Conservation (phyloP, 2,888 invertebrate genomes). For the Morpho helenor region DNA sequence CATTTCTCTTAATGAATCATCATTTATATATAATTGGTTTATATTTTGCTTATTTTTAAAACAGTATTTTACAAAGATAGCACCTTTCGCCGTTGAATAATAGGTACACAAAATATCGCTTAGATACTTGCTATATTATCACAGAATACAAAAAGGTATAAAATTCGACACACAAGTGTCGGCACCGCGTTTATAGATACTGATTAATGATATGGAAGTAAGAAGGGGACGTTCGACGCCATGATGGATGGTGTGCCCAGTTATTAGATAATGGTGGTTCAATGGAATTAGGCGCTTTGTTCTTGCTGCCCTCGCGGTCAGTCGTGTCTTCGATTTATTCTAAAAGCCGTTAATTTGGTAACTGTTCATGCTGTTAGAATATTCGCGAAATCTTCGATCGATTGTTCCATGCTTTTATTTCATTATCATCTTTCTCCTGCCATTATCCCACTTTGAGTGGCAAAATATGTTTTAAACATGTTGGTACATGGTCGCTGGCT, state of each 20-base stretch:
- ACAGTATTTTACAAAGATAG: no score
- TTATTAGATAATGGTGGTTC: conserved; percentile 77
- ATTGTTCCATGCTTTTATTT: no score
- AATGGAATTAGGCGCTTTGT: conserved; percentile 75
- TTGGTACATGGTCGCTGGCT: no score
- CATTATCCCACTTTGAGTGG: no score
- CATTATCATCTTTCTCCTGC: no score
- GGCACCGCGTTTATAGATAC: conserved; percentile 70
- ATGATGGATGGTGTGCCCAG: conserved; percentile 66
- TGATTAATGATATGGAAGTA: conserved; percentile 73
- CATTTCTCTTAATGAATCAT: no score
- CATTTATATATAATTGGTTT: no score
- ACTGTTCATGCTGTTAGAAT: no score
- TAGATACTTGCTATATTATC: conserved; percentile 8
- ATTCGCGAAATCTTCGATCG: no score
- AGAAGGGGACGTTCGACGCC: conserved; percentile 54
- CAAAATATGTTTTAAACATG: no score
- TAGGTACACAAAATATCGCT: conserved; percentile 8
- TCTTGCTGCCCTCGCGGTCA: conserved; percentile 54
- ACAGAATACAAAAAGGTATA: conserved; percentile 16
- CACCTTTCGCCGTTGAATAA: no score
- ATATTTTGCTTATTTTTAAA: no score
- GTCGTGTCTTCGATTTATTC: conserved; percentile 27
- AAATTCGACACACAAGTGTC: conserved; percentile 51
- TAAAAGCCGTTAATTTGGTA: not conserved